Base-by-base conservation (phyloP, 2,797 vertebrate genomes). In the Siniperca scherzeri region DNA sequence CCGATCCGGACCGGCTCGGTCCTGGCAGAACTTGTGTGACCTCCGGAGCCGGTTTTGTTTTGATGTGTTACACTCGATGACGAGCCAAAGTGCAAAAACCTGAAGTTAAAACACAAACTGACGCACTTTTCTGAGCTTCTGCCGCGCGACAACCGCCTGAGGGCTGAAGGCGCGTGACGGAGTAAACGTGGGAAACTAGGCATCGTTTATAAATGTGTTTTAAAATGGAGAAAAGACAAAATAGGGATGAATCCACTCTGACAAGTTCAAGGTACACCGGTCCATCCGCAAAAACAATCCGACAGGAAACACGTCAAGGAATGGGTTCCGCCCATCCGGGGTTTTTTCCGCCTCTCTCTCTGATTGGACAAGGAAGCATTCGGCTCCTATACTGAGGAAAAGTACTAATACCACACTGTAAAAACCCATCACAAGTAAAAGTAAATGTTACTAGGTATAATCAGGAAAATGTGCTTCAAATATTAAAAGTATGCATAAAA, bases 1-100 rank as follows among this genome's bases (percentile, higher is more conserved):
- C 96, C 96, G 73, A 97, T 90, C 66, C 96, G 94, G 44, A 97
- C 94, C 7, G 60, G 42, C 0, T 9, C 46, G 3, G 62, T 68
- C 33, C 65, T 10, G 0, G 71, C 13, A 0, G 88, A 61, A 0
- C 75, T 56, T 0, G 77, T n/a, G 48, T 85, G 88, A 8, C 40
- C 4, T 25, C 87, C 82, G 65, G 6, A 68, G 0, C 76, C 2
- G 65, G 1, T 14, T 22, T 1, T 14, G 55, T 9, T 3, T 21
- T 2, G 4, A 12, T 5, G 46, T 0, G 1, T 16, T 0, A 7
- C 0, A 7, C 44, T 33, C 22, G 42, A 3, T 1, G 36, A 10
- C 0, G 50, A 70, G 55, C 57, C 11, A 3, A 40, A 3, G 21
- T n/a, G 56, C 7, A 7, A 27, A 7, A 33, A 21, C 33, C 25